These are phyloP conservation scores for Phragmatobia fuliginosa DNA, from an alignment of 2,888 invertebrate genomes.

Conservation along the genomic window DNA sequence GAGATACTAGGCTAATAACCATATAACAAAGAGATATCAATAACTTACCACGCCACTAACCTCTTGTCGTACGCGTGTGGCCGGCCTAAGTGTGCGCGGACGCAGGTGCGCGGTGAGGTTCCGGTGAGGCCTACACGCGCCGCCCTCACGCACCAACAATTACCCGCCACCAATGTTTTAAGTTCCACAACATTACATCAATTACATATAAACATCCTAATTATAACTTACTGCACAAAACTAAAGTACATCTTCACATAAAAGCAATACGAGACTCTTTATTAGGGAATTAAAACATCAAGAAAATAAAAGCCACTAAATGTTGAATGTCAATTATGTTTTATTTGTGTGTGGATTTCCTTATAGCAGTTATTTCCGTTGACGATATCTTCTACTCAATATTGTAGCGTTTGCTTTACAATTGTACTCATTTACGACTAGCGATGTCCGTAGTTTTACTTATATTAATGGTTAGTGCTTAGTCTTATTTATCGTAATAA, in stretches of 20 bases:
- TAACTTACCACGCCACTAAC: constrained; percentile 8
- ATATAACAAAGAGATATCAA: constrained; percentile 15
- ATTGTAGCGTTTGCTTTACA: background rate
- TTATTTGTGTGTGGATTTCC: background rate
- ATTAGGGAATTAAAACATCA: background rate
- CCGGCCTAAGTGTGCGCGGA: constrained; percentile 20
- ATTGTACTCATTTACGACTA: no score
- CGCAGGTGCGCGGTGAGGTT: constrained; percentile 38
- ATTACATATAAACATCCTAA: constrained; percentile 21
- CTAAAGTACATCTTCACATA: background rate
- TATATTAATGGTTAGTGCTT: no score
- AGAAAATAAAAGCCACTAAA: background rate
- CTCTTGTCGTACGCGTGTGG: constrained; percentile 12
- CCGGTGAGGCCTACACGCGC: constrained; percentile 29
- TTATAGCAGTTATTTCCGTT: background rate
- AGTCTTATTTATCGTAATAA: no score
- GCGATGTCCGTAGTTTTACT: no score
- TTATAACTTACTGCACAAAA: constrained; percentile 11
- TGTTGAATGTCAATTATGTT: background rate
- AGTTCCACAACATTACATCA: constrained; percentile 20
- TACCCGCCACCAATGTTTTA: constrained; percentile 20
- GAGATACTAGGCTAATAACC: constrained; percentile 17
- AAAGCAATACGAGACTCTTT: background rate
- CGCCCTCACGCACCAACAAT: constrained; percentile 24
- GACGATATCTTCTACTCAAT: background rate